Conservation (phyloP, 2,888 invertebrate genomes). For the Parnassius glacialis region DNA sequence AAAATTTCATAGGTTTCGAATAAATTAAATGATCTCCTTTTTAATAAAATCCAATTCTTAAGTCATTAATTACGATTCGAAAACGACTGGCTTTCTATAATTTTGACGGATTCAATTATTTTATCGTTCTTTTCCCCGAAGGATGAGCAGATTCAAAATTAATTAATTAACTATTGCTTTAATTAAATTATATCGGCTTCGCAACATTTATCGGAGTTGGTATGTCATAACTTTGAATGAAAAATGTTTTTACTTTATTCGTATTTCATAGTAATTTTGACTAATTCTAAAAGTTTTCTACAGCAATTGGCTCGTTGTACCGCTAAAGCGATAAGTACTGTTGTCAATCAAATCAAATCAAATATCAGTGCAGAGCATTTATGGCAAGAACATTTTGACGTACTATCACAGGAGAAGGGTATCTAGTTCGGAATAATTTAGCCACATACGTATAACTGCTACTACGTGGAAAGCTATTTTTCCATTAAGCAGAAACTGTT, state of each 20-base stretch:
- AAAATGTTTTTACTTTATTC: constrained; percentile 26
- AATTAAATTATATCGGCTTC: constrained; percentile 62
- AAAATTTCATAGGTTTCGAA: neutral
- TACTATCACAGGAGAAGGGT: too few relatives aligned
- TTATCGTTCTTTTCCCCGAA: constrained; percentile 55
- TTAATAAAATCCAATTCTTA: constrained; percentile 45
- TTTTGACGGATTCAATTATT: constrained; percentile 74
- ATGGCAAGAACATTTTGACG: too few relatives aligned
- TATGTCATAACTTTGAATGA: constrained; percentile 35
- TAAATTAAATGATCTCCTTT: constrained; percentile 45
- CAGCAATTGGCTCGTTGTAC: too few relatives aligned
- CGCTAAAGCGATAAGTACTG: too few relatives aligned
- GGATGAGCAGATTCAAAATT: constrained; percentile 59
- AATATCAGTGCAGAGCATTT: too few relatives aligned
- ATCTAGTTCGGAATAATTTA: too few relatives aligned
- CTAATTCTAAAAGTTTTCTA: too few relatives aligned
- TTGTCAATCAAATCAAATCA: too few relatives aligned
- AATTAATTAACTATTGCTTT: constrained; percentile 74
- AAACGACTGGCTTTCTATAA: constrained; percentile 67
- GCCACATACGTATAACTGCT: too few relatives aligned
- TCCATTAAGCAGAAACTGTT: too few relatives aligned
- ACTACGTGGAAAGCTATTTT: too few relatives aligned
- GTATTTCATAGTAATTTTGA: too few relatives aligned
- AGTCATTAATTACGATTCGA: constrained; percentile 54
- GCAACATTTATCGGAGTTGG: constrained; percentile 49